Conservation (phyloP, 2,113 vertebrate genomes). For the Ia io region DNA sequence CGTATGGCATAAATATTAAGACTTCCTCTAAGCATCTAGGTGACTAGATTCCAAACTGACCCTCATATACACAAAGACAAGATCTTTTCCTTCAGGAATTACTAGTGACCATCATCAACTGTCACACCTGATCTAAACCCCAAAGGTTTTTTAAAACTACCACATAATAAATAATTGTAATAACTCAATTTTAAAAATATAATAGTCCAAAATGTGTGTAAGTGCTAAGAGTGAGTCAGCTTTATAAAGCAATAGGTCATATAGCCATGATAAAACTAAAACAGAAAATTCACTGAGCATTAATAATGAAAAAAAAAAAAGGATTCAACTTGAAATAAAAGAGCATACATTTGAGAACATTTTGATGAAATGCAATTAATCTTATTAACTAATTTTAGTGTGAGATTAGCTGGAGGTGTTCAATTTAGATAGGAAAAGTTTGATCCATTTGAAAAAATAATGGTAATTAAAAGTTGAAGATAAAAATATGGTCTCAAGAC, state of each 20-base stretch:
- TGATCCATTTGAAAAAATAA: neutral
- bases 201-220: neutral
- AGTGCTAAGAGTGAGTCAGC: neutral
- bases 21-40: neutral
- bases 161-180: neutral
- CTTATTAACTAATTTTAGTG: neutral
- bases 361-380: slow-evolving; percentile 33
- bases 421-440: neutral
- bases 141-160: neutral
- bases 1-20: neutral
- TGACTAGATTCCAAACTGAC: neutral
- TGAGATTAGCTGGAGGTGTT: slow-evolving; percentile 4
- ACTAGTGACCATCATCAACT: neutral
- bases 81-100: neutral
- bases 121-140: neutral
- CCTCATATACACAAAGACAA: neutral
- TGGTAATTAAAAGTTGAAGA: slow-evolving; percentile 38
- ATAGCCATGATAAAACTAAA: neutral
- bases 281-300: neutral
- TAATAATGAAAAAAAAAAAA: neutral
- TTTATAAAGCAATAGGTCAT: neutral
- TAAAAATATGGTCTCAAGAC: slow-evolving; percentile 7
- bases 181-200: neutral
- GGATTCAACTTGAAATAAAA: neutral
- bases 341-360: neutral